Conservation (phyloP, 2,113 vertebrate genomes). For the Pedetes capensis region DNA sequence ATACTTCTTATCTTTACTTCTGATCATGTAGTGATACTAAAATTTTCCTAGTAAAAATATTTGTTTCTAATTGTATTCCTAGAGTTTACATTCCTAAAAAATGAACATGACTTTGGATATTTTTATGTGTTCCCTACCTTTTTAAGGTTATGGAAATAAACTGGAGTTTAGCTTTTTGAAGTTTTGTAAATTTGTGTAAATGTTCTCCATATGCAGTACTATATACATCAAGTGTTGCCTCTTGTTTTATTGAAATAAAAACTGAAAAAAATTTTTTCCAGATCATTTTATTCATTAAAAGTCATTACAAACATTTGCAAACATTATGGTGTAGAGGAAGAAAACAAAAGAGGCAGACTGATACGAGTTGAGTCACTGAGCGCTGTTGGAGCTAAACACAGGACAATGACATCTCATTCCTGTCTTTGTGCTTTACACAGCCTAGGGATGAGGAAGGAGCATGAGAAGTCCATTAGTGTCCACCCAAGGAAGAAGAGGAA, state of each 20-base stretch:
- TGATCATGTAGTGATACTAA: conserved; percentile 52
- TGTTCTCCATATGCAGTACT: conserved; percentile 60
- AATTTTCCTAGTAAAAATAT: conserved; percentile 69
- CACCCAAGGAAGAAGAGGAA: background rate
- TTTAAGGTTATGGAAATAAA: conserved; percentile 79
- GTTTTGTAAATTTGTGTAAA: conserved; percentile 68
- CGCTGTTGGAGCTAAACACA: background rate
- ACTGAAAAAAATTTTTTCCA: conserved; percentile 50
- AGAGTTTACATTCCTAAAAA: conserved; percentile 79
- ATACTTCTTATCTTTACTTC: conserved; percentile 32
- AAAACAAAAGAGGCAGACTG: conserved; percentile 36
- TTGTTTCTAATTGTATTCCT: conserved; percentile 69
- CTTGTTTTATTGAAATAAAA: conserved; percentile 66
- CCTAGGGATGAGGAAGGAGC: background rate
- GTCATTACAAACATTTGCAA: conserved; percentile 5
- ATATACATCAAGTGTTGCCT: conserved; percentile 22
- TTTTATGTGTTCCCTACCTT: conserved; percentile 69
- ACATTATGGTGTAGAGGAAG: background rate
- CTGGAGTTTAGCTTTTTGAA: conserved; percentile 71
- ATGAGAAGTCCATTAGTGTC: background rate
- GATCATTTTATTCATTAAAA: conserved; percentile 50
- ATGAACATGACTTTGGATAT: conserved; percentile 62
- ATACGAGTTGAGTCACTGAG: background rate
- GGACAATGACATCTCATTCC: background rate
- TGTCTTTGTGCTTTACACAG: background rate